Percentiles rank a stretch among this genome's conserved stretches.
Conservation (phyloP, 2,797 vertebrate genomes). For the Tenualosa thibaudeaui region DNA sequence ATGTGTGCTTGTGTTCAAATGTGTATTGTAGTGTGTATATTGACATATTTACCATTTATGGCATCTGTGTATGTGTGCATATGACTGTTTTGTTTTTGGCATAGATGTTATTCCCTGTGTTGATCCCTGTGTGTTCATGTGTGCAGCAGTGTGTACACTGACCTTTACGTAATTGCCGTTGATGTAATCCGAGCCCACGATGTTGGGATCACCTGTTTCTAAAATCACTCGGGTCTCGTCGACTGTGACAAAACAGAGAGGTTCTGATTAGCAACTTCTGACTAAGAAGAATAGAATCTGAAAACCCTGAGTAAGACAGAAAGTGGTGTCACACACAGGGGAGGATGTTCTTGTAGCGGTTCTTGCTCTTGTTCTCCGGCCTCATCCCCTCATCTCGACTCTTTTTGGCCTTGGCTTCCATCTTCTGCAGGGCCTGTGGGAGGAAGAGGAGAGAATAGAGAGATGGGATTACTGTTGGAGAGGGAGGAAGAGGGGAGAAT, state of each 20-base stretch:
- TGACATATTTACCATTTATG: background rate
- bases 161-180: conserved; percentile 93
- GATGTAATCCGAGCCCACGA: conserved; percentile 92
- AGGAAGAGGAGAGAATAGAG: conserved; percentile 1
- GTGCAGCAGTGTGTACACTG: conserved; percentile 45
- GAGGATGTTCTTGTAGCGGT: conserved; percentile 97
- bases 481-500: background rate
- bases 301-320: background rate
- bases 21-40: background rate
- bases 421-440: conserved; percentile 88
- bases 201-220: conserved; percentile 73
- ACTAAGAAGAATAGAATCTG: background rate
- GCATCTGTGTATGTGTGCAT: background rate
- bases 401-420: conserved; percentile 89
- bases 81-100: too few species aligned
- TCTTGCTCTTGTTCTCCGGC: conserved; percentile 96
- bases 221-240: conserved; percentile 91
- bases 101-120: too few species aligned
- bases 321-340: conserved; percentile 81
- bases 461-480: conserved; percentile 30
- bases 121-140: background rate
- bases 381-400: conserved; percentile 92
- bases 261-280: background rate
- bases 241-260: conserved; percentile 69
- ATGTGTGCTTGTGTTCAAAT: background rate